Evolutionary conservation across 2,113 vertebrate species (phyloP).

Genomic region (Perca fluviatilis): DNA sequence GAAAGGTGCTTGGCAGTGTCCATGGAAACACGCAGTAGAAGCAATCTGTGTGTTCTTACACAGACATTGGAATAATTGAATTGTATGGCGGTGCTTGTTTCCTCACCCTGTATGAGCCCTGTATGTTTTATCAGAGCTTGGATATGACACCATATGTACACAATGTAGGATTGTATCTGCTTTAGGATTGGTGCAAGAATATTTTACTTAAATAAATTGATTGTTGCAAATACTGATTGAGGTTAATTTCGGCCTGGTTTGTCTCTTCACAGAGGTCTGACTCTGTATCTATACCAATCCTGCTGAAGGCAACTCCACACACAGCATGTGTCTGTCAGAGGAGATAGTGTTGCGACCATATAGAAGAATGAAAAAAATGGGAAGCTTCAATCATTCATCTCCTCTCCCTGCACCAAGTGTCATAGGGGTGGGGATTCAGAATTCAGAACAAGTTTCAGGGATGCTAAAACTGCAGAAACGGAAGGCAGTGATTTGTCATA

Average conservation of each 20-base stretch:
- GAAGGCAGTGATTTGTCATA: slow-evolving; percentile 47
- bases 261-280: slow-evolving; percentile 72
- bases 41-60: slow-evolving; percentile 16
- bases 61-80: slow-evolving; percentile 22
- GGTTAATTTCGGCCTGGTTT: slow-evolving; percentile 75
- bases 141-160: not conserved
- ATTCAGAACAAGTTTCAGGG: slow-evolving; percentile 49
- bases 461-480: slow-evolving; percentile 54
- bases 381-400: slow-evolving; percentile 73
- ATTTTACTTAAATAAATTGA: slow-evolving; percentile 75
- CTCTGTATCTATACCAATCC: slow-evolving; percentile 55
- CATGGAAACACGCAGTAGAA: slow-evolving; percentile 59
- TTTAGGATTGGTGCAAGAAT: slow-evolving; percentile 59
- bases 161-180: slow-evolving; percentile 20
- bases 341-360: slow-evolving; percentile 67
- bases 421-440: slow-evolving; percentile 51
- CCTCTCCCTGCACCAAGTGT: slow-evolving; percentile 52
- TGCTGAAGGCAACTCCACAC: slow-evolving; percentile 44
- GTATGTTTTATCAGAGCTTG: slow-evolving; percentile 26
- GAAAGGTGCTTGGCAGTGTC: slow-evolving; percentile 73
- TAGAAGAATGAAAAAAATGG: slow-evolving; percentile 44
- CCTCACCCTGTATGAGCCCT: not conserved
- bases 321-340: slow-evolving; percentile 61
- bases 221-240: slow-evolving; percentile 76
- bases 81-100: not conserved